Conservation (phyloP, 2,113 vertebrate genomes). For the Colistium nudipinnis region DNA sequence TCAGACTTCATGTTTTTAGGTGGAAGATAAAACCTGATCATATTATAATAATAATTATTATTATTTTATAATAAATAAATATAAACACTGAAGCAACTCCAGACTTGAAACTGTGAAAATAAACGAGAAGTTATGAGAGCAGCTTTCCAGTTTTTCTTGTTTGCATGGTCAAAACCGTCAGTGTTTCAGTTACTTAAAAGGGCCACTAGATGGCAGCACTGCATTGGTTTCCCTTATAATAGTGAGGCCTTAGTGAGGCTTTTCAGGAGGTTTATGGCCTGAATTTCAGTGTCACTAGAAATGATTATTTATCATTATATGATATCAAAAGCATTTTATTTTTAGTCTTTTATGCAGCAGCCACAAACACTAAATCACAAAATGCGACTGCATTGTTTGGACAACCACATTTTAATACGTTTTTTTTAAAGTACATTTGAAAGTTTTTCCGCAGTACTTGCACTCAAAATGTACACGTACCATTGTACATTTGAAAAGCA, state of each 20-base stretch:
- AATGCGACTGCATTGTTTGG: neutral
- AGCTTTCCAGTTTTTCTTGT: neutral
- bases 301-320: neutral
- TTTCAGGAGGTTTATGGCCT: neutral
- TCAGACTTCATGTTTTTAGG: neutral
- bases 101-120: too few species aligned
- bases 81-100: too few species aligned
- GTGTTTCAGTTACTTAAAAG: slow-evolving; percentile 31
- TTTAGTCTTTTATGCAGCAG: neutral
- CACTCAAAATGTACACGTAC: neutral
- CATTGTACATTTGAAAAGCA: neutral
- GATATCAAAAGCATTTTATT: neutral
- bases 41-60: too few species aligned
- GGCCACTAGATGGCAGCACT: slow-evolving; percentile 67
- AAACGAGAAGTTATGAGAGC: neutral
- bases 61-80: too few species aligned
- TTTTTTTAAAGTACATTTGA: neutral
- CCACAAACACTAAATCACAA: neutral
- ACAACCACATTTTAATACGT: neutral
- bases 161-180: neutral
- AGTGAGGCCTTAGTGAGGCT: neutral
- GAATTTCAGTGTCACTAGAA: neutral
- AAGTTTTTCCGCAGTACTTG: neutral
- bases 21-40: neutral
- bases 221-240: slow-evolving; percentile 14